Evolutionary conservation across 2,797 vertebrate genomes (phyloP).

Genomic region (Spinus olivaceus): DNA sequence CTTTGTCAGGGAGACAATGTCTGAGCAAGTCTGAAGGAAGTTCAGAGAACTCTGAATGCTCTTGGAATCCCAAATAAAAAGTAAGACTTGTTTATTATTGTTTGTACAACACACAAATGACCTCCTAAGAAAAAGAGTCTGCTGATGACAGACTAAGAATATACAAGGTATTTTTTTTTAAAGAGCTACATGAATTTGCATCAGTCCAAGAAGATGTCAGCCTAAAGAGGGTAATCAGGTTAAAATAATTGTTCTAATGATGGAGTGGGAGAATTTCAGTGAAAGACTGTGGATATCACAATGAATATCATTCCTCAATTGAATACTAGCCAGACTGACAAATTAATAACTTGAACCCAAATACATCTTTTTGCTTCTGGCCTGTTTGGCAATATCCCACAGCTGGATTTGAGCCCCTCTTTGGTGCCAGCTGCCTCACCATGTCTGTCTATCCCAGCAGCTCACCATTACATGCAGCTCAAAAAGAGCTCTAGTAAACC

Average conservation of each 20-base stretch:
- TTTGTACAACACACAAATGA: neutral
- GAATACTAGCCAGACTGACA: neutral
- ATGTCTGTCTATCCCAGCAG: neutral
- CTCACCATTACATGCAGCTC: neutral
- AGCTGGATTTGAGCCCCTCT: neutral
- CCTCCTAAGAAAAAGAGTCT: neutral
- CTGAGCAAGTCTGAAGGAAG: neutral
- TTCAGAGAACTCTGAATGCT: neutral
- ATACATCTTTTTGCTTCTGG: neutral
- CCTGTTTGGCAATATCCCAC: neutral
- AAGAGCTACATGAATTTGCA: neutral
- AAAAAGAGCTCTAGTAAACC: neutral
- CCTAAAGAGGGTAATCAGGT: neutral
- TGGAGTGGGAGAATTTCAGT: neutral
- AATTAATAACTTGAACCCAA: neutral
- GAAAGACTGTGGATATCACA: neutral
- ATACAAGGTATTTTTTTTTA: neutral
- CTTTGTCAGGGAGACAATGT: neutral
- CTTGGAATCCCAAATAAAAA: accelerated
- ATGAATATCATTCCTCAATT: neutral
- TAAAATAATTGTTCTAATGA: neutral
- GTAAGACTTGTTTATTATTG: neutral
- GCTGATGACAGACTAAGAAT: neutral
- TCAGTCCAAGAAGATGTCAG: neutral
- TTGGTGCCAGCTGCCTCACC: neutral